Evolutionary conservation across 2,797 vertebrate genomes (phyloP).

Genomic region (Delichon dasypus): DNA sequence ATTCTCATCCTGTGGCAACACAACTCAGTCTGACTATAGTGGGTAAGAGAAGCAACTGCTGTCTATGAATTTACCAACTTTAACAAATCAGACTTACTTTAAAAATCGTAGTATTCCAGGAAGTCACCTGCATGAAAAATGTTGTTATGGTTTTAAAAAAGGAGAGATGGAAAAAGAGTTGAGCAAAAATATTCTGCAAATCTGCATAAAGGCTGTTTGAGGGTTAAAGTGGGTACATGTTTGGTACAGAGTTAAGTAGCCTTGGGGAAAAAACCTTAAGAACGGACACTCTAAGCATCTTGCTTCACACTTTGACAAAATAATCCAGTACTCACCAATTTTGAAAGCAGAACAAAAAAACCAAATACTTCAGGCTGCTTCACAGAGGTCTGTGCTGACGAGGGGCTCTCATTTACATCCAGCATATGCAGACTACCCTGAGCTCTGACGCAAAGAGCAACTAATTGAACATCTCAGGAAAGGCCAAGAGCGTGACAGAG

Average conservation of each 20-base stretch:
- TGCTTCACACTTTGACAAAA: background rate
- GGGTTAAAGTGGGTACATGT: background rate
- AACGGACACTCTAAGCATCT: background rate
- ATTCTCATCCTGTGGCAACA: background rate
- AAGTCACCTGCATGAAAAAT: background rate
- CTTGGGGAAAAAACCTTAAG: background rate
- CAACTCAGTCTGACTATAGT: background rate
- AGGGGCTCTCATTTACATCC: background rate
- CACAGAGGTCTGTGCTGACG: background rate
- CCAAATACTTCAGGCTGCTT: background rate
- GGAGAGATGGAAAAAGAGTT: background rate
- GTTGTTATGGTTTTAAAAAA: background rate
- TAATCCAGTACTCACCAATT: background rate
- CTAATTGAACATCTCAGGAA: background rate
- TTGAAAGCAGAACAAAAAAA: background rate
- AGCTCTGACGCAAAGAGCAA: background rate
- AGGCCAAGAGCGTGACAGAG: background rate
- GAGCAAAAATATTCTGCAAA: background rate
- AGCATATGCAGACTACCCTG: background rate
- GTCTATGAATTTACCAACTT: background rate
- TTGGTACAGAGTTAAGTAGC: background rate
- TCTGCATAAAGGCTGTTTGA: background rate
- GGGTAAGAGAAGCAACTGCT: background rate
- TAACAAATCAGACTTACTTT: background rate
- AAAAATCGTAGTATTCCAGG: background rate